Percentiles rank a stretch among this genome's conserved stretches.
These are phyloP conservation scores for Orientallactaga sibirica DNA, from an alignment of 2,797 vertebrate genomes.

Conservation along the genomic window DNA sequence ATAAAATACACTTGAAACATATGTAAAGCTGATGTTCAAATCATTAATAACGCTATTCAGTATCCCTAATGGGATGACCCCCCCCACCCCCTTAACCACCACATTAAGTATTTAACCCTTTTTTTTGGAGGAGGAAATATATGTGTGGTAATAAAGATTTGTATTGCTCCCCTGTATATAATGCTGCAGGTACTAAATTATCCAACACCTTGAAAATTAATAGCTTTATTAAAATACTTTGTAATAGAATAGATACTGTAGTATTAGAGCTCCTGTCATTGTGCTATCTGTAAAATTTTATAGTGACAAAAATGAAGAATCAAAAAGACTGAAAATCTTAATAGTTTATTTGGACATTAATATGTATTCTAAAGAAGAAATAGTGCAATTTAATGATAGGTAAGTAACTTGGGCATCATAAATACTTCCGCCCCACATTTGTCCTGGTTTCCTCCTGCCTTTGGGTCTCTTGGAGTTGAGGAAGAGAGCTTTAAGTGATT, in stretches of 20 bases:
- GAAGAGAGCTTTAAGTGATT: background rate
- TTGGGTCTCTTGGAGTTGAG: background rate
- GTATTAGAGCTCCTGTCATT: constrained; percentile 34
- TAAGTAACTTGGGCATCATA: background rate
- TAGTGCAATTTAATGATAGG: background rate
- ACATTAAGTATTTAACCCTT: constrained; percentile 24
- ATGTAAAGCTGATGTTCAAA: constrained; percentile 30
- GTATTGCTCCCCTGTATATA: background rate
- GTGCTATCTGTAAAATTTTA: constrained; percentile 6
- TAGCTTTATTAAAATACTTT: constrained; percentile 50
- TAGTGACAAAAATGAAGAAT: constrained; percentile 44
- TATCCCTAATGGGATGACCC: background rate
- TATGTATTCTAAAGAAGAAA: constrained; percentile 54
- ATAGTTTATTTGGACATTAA: constrained; percentile 45
- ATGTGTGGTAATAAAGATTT: constrained; percentile 17
- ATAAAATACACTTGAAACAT: constrained; percentile 22
- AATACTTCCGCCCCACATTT: background rate
- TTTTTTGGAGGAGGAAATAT: constrained; percentile 9
- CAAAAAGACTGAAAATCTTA: constrained; percentile 33
- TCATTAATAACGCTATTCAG: constrained; percentile 27
- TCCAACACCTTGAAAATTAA: constrained; percentile 11
- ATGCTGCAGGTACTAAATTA: background rate
- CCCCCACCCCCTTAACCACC: background rate
- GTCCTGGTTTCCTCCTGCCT: background rate
- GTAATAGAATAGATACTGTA: background rate